Conservation (phyloP, 2,888 invertebrate species). For the Sepioteuthis lessoniana region DNA sequence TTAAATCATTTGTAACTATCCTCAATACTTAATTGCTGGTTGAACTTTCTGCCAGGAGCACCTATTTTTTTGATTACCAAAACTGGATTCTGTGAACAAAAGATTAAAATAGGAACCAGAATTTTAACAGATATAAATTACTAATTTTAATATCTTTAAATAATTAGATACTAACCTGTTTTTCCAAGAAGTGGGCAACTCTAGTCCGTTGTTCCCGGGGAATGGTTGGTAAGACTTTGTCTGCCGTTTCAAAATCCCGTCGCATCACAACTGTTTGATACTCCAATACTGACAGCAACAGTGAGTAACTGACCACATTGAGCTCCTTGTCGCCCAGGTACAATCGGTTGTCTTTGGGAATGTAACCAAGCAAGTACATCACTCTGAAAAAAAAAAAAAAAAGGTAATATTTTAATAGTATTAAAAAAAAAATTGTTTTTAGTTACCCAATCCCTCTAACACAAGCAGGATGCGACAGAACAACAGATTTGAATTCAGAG, state of each 20-base stretch:
- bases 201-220: slow-evolving; percentile 96
- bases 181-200: slow-evolving; percentile 98
- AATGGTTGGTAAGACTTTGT: slow-evolving; percentile 90
- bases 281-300: slow-evolving; percentile 93
- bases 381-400: slow-evolving; percentile 78
- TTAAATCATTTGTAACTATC: too few species aligned
- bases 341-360: slow-evolving; percentile 94
- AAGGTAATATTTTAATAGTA: background rate
- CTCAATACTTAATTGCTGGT: too few species aligned
- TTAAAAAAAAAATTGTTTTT: too few species aligned
- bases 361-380: slow-evolving; percentile 96
- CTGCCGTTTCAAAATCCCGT: slow-evolving; percentile 94
- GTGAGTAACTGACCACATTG: slow-evolving; percentile 86
- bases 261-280: slow-evolving; percentile 99
- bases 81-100: too few species aligned
- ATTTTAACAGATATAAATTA: too few species aligned
- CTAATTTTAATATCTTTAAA: too few species aligned
- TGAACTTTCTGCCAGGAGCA: too few species aligned
- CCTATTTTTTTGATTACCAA: too few species aligned
- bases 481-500: too few species aligned
- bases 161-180: slow-evolving; percentile 85
- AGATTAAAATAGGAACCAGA: too few species aligned
- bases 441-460: too few species aligned
- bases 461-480: too few species aligned
- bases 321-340: slow-evolving; percentile 98